A percentile compares a stretch with the other conserved stretches of the same genome.
These are phyloP conservation scores for Emydoidea blandingii DNA, from an alignment of 2,797 vertebrate species.

Conservation along the genomic window DNA sequence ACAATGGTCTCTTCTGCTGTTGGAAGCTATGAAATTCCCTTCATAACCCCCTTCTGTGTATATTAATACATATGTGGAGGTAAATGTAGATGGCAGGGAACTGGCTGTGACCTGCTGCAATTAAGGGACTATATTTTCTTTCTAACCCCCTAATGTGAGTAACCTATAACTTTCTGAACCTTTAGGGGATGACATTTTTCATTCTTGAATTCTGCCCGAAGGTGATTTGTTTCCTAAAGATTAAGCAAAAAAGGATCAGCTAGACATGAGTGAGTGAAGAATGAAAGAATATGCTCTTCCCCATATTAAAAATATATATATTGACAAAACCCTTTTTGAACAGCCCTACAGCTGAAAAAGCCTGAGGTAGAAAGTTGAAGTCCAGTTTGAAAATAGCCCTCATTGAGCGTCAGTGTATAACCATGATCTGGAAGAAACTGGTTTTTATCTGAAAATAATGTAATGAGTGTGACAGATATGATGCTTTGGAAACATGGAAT, in stretches of 20 bases:
- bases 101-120: background rate
- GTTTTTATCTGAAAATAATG: background rate
- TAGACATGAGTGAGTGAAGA: fast-evolving
- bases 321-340: background rate
- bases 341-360: background rate
- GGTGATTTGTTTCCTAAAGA: background rate
- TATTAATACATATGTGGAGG: background rate
- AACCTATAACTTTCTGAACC: background rate
- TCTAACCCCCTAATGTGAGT: background rate
- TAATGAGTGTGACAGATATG: background rate
- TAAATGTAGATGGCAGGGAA: background rate
- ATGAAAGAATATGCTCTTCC: background rate
- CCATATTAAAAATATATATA: background rate
- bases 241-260: fast-evolving
- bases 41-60: background rate
- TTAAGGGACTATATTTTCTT: background rate
- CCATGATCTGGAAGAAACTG: background rate
- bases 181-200: background rate
- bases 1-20: background rate
- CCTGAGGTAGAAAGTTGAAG: background rate
- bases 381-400: background rate
- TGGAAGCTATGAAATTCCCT: background rate
- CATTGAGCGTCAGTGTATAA: background rate
- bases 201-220: background rate
- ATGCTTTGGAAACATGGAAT: background rate